Percentiles rank a stretch among this genome's conserved stretches.
Conservation (phyloP, 2,113 vertebrate genomes). For the Acrocephalus arundinaceus region DNA sequence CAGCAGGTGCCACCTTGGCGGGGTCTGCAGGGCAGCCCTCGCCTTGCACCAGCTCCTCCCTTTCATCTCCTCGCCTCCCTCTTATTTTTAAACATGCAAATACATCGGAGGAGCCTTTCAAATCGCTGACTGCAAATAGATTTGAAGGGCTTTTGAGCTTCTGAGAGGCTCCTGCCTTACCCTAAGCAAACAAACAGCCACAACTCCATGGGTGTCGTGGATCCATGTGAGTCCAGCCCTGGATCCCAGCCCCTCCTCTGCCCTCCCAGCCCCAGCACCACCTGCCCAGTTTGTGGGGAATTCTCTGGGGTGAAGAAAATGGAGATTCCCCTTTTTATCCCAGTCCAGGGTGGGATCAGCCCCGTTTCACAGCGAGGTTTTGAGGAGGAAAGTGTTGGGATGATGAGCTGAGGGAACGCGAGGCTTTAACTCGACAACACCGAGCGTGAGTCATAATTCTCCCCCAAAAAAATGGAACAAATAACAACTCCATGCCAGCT, state of each 20-base stretch:
- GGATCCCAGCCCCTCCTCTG: not conserved
- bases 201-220: fast-evolving
- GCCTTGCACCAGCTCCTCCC: not conserved
- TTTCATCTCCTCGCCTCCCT: not conserved
- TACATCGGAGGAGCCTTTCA: not conserved
- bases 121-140: not conserved
- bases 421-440: not conserved
- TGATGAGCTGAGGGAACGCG: not conserved
- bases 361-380: fast-evolving
- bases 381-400: not conserved
- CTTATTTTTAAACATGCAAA: slow-evolving; percentile 21
- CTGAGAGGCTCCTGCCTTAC: not conserved
- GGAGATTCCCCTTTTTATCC: fast-evolving
- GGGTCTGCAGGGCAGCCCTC: not conserved
- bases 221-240: fast-evolving
- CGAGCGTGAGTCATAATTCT: slow-evolving; percentile 4
- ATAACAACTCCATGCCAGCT: slow-evolving; percentile 6
- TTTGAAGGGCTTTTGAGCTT: slow-evolving; percentile 29
- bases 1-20: not conserved
- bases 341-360: not conserved
- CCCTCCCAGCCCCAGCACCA: not conserved
- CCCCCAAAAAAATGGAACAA: not conserved
- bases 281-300: not conserved
- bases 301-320: not conserved
- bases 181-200: not conserved